A percentile compares a stretch with the other conserved stretches of the same genome.
Evolutionary conservation across 2,113 vertebrate genomes (phyloP).

Genomic region (Callocephalon fimbriatum): DNA sequence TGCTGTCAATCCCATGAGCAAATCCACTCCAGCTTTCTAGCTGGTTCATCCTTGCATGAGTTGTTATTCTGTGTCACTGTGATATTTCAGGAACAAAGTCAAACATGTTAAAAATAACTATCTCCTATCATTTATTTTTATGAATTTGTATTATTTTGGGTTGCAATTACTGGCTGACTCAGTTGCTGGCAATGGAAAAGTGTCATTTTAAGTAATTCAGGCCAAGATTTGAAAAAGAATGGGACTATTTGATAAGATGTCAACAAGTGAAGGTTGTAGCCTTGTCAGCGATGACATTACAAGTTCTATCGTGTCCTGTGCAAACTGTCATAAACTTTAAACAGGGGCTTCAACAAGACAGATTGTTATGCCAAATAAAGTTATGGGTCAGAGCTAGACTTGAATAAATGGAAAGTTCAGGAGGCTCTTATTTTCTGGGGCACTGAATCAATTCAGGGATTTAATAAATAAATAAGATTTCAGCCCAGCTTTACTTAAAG

Average conservation of each 20-base stretch:
- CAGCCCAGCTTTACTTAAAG: background rate
- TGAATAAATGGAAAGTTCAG: background rate
- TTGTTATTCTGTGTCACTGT: constrained; percentile 1
- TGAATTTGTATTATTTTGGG: constrained; percentile 55
- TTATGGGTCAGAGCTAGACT: background rate
- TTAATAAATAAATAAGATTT: background rate
- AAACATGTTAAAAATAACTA: constrained; percentile 45
- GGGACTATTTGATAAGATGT: background rate
- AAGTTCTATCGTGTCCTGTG: background rate
- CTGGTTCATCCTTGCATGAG: background rate
- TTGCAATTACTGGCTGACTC: constrained; percentile 31
- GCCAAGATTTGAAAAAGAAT: constrained; percentile 34
- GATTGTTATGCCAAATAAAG: background rate
- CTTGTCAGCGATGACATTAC: constrained; percentile 7
- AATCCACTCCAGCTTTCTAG: background rate
- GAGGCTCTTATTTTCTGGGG: background rate
- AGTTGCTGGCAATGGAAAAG: background rate
- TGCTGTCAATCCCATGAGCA: background rate
- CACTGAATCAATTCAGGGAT: background rate
- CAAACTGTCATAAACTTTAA: constrained; percentile 39
- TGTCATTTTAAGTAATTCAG: constrained; percentile 35
- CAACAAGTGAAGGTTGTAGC: constrained; percentile 40
- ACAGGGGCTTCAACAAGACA: background rate
- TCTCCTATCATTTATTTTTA: constrained; percentile 35
- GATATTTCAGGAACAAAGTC: constrained; percentile 31